These are phyloP conservation scores for Epicampocera succincta DNA, from an alignment of 2,888 invertebrate genomes.

Conservation along the genomic window DNA sequence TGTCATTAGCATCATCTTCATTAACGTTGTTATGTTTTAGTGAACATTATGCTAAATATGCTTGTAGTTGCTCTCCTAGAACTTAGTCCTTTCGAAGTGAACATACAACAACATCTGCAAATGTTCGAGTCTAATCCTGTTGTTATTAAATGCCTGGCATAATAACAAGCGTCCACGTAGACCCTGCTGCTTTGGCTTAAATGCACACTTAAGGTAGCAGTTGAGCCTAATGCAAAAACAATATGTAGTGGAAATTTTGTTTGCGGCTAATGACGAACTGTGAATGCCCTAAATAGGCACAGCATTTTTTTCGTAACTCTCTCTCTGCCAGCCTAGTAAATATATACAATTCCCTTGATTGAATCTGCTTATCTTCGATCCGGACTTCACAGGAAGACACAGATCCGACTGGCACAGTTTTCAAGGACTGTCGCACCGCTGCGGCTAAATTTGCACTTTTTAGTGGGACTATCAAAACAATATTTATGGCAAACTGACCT, in stretches of 20 bases:
- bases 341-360: too few species aligned
- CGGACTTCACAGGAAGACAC: too few species aligned
- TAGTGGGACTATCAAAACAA: too few species aligned
- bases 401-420: too few species aligned
- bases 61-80: constrained; percentile 28
- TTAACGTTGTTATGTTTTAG: constrained; percentile 39
- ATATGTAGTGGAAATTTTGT: background rate
- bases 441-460: too few species aligned
- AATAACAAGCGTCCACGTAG: constrained; percentile 39
- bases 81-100: constrained; percentile 34
- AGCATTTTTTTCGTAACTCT: too few species aligned
- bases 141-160: constrained; percentile 55
- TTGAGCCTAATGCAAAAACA: background rate
- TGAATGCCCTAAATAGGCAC: background rate
- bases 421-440: too few species aligned
- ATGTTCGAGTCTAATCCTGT: background rate
- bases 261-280: background rate
- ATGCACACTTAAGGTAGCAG: constrained; percentile 11
- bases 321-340: too few species aligned
- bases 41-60: constrained; percentile 42
- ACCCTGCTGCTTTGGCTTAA: constrained; percentile 10
- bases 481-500: too few species aligned
- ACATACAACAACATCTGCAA: background rate
- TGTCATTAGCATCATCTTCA: constrained; percentile 41
- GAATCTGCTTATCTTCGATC: too few species aligned